These are phyloP conservation scores for Tringa solitaria DNA, from an alignment of 2,113 vertebrate species.

Conservation along the genomic window DNA sequence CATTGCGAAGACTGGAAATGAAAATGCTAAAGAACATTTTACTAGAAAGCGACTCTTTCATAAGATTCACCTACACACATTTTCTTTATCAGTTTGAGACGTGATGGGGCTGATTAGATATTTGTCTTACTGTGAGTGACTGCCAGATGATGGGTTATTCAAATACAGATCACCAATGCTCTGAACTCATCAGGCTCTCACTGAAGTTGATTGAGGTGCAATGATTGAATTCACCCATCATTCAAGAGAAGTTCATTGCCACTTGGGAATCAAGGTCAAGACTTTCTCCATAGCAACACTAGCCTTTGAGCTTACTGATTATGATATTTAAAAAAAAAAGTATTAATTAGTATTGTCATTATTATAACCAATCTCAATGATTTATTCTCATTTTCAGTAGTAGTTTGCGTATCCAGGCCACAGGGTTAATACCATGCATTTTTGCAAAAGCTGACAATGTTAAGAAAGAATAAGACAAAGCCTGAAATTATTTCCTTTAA, in stretches of 20 bases:
- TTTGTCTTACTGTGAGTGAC: background rate
- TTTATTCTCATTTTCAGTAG: background rate
- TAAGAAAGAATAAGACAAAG: background rate
- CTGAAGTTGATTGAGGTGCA: background rate
- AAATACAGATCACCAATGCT: background rate
- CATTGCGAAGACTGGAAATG: background rate
- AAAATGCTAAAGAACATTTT: background rate
- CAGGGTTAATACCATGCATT: background rate
- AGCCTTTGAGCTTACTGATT: background rate
- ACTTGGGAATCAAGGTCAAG: background rate
- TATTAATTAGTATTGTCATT: background rate
- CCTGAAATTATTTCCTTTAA: background rate
- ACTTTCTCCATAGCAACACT: background rate
- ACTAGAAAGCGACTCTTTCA: background rate
- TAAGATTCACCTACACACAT: background rate
- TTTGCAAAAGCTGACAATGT: background rate
- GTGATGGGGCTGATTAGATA: background rate
- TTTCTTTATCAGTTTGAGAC: background rate
- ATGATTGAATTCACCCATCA: background rate
- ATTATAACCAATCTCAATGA: background rate
- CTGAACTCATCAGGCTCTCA: background rate
- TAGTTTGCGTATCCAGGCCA: background rate
- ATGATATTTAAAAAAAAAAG: fast-evolving
- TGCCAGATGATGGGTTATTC: background rate
- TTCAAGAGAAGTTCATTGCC: background rate